Evolutionary conservation across 2,888 invertebrate species (phyloP).

Genomic region (Tetragonisca angustula): DNA sequence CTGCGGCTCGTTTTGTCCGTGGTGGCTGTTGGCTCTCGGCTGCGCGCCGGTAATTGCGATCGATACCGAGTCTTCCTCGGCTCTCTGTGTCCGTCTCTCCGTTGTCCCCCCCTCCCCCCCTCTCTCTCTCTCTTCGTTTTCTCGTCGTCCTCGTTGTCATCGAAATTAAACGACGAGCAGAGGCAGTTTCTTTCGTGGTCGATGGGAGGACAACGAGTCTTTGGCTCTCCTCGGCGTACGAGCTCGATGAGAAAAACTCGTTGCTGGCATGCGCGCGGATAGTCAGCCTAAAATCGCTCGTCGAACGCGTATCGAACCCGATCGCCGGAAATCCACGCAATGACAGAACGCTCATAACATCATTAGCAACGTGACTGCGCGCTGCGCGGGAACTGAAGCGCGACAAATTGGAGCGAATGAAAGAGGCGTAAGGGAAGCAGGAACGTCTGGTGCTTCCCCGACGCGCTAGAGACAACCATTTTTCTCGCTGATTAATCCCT

Average conservation of each 20-base stretch:
- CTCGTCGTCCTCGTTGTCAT: constrained; percentile 55
- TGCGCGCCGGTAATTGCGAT: constrained; percentile 69
- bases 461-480: background rate
- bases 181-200: constrained; percentile 55
- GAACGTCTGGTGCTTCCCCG: background rate
- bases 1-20: constrained; percentile 64
- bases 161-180: constrained; percentile 71
- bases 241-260: constrained; percentile 41
- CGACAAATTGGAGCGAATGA: constrained; percentile 36
- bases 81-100: background rate
- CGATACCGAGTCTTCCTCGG: constrained; percentile 64
- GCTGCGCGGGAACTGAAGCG: constrained; percentile 11
- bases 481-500: background rate
- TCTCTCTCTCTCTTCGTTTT: background rate
- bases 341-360: constrained; percentile 52
- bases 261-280: constrained; percentile 27
- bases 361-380: constrained; percentile 48
- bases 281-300: constrained; percentile 30
- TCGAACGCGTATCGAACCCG: constrained; percentile 40
- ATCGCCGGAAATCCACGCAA: constrained; percentile 42
- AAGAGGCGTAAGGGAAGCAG: background rate
- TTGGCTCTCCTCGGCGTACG: background rate
- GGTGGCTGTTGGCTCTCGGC: constrained; percentile 20
- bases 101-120: background rate
- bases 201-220: constrained; percentile 31